Percentiles rank a stretch among this genome's conserved stretches.
phyloP scores from a whole-genome alignment of 2,888 invertebrate species.

The Sisyra nigra region DNA sequence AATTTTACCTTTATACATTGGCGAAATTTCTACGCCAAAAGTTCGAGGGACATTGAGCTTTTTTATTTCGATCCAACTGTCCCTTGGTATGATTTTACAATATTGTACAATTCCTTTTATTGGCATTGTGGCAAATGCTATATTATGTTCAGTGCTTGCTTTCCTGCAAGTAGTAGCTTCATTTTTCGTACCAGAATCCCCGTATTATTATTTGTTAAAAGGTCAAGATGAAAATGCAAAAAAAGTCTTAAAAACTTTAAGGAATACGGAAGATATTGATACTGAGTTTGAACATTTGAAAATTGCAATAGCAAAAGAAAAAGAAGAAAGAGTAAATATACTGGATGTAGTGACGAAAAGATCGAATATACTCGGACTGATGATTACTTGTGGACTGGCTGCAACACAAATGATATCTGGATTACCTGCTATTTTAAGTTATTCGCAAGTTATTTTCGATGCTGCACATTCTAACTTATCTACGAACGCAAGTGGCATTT shows the following conservation, averaged over 20 bases:
- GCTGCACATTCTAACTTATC: not conserved
- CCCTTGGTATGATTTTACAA: constrained; percentile 29
- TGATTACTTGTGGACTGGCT: not conserved
- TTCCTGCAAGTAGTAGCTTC: not conserved
- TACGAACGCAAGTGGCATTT: not conserved
- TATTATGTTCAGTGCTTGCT: constrained; percentile 22
- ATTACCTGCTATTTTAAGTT: not conserved
- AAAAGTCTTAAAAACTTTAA: not conserved
- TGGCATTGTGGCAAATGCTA: constrained; percentile 26
- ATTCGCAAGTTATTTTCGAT: not conserved
- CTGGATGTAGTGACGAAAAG: constrained; percentile 26
- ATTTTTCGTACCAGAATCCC: constrained; percentile 2
- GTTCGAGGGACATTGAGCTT: constrained; percentile 32
- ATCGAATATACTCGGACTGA: no score
- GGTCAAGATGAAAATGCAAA: not conserved
- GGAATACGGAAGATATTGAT: constrained; percentile 16
- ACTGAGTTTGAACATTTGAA: constrained; percentile 19
- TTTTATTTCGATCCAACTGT: constrained; percentile 30
- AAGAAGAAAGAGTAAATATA: constrained; percentile 31
- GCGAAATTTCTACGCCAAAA: constrained; percentile 31
- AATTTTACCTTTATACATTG: constrained; percentile 31
- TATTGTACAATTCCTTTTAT: constrained; percentile 22
- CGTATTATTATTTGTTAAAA: constrained; percentile 4
- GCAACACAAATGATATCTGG: not conserved
- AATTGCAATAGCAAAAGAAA: constrained; percentile 25